Conservation (phyloP, 2,797 vertebrate genomes). For the Cossypha dichroa region DNA sequence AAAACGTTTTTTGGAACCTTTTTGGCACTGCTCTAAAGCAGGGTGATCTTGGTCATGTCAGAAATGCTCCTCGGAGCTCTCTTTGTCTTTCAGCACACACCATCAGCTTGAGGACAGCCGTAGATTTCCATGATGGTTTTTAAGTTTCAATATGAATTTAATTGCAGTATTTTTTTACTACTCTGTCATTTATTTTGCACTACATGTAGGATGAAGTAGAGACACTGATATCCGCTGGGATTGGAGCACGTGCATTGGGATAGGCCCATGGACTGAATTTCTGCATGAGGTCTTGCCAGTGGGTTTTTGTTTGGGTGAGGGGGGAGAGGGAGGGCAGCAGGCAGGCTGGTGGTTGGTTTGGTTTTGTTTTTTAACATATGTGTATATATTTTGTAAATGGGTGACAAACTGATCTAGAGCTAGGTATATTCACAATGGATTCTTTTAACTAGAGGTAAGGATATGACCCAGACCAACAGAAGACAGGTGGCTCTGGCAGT, state of each 20-base stretch:
- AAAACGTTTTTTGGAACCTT: conserved; percentile 35
- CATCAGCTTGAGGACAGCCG: conserved; percentile 38
- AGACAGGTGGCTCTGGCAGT: not conserved
- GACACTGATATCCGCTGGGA: conserved; percentile 55
- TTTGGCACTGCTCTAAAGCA: conserved; percentile 49
- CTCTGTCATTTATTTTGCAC: conserved; percentile 76
- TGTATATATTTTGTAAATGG: conserved; percentile 74
- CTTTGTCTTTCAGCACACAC: conserved; percentile 45
- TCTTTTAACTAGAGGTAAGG: not conserved
- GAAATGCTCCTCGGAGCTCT: conserved; percentile 46
- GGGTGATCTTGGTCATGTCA: conserved; percentile 55
- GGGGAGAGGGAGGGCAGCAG: not conserved
- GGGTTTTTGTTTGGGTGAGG: not conserved
- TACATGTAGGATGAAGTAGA: conserved; percentile 68
- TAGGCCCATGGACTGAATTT: conserved; percentile 35
- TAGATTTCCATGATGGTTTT: conserved; percentile 69
- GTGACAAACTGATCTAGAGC: conserved; percentile 69
- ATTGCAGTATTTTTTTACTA: conserved; percentile 75
- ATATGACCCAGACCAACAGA: conserved; percentile 14
- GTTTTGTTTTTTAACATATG: conserved; percentile 19
- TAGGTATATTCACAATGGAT: conserved; percentile 60
- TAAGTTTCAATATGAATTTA: conserved; percentile 75
- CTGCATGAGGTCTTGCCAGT: conserved; percentile 60
- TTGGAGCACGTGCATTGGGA: not conserved
- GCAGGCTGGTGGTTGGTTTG: not conserved